These are phyloP conservation scores for Argyresthia albistria DNA, from an alignment of 2,888 invertebrate species.

Conservation along the genomic window DNA sequence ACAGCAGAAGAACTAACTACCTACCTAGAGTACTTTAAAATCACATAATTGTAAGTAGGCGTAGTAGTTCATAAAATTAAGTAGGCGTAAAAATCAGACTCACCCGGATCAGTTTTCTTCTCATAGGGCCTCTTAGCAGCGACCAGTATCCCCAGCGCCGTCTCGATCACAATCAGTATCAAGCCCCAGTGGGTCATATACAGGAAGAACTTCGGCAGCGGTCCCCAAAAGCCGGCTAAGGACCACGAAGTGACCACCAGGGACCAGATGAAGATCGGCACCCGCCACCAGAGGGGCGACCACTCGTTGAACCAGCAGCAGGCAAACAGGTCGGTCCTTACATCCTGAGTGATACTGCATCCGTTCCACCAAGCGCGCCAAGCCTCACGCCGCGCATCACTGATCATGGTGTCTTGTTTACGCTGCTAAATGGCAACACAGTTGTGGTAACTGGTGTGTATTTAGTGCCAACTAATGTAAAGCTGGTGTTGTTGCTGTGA, in stretches of 20 bases:
- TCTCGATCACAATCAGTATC: conserved; percentile 43
- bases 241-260: conserved; percentile 36
- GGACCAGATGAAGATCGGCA: conserved; percentile 52
- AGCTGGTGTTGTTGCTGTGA: conserved; percentile 11
- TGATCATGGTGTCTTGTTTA: conserved; percentile 21
- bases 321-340: conserved; percentile 34
- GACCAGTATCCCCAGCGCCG: conserved; percentile 46
- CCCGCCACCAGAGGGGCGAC: conserved; percentile 50
- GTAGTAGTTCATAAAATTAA: too few species aligned
- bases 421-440: background rate
- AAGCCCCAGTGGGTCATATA: conserved; percentile 74
- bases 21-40: too few species aligned
- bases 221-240: conserved; percentile 47
- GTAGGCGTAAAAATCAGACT: too few species aligned
- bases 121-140: conserved; percentile 26
- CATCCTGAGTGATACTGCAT: conserved; percentile 19
- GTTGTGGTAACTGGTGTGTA: background rate
- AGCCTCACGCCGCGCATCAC: too few species aligned
- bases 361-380: too few species aligned
- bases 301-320: conserved; percentile 33
- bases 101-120: background rate
- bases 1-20: too few species aligned
- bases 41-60: too few species aligned
- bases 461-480: background rate
- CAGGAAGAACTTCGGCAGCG: conserved; percentile 53